Percentiles rank a stretch among this genome's conserved stretches.
Evolutionary conservation across 2,888 invertebrate genomes (phyloP).

Genomic region (Pyrocoelia pectoralis): DNA sequence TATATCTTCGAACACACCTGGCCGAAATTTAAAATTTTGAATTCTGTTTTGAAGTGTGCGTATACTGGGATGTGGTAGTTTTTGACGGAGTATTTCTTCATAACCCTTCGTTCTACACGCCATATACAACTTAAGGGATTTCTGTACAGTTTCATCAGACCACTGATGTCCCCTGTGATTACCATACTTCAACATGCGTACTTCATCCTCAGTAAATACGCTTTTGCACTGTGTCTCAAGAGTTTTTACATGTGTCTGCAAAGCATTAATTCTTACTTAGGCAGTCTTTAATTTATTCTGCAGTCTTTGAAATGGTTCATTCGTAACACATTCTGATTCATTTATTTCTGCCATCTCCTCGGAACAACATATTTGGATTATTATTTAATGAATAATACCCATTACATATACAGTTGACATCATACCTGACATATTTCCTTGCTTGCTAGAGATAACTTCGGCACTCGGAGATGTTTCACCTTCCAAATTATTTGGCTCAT

Average conservation of each 20-base stretch:
- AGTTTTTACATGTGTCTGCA: constrained; percentile 3
- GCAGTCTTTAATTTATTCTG: not conserved
- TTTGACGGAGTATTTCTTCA: not conserved
- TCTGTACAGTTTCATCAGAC: constrained; percentile 1
- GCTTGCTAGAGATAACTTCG: not conserved
- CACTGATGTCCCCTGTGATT: not conserved
- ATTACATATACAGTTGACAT: not conserved
- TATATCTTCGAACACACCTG: constrained; percentile 1
- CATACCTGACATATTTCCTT: not conserved
- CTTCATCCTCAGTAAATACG: not conserved
- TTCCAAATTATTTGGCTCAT: not conserved
- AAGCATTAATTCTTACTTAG: not conserved
- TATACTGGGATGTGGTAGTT: constrained; percentile 1
- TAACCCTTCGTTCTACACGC: not conserved
- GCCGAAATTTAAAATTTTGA: not conserved
- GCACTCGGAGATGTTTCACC: not conserved
- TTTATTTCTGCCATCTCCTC: not conserved
- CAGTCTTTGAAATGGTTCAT: not conserved
- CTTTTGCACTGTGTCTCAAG: not conserved
- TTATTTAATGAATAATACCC: not conserved
- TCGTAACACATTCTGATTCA: not conserved
- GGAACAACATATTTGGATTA: not conserved
- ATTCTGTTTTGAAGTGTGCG: not conserved
- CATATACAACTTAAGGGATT: not conserved
- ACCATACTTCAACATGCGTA: constrained; percentile 1